phyloP scores from a whole-genome alignment of 1,140 invertebrate species.

The Thalassaphorura encarpata region DNA sequence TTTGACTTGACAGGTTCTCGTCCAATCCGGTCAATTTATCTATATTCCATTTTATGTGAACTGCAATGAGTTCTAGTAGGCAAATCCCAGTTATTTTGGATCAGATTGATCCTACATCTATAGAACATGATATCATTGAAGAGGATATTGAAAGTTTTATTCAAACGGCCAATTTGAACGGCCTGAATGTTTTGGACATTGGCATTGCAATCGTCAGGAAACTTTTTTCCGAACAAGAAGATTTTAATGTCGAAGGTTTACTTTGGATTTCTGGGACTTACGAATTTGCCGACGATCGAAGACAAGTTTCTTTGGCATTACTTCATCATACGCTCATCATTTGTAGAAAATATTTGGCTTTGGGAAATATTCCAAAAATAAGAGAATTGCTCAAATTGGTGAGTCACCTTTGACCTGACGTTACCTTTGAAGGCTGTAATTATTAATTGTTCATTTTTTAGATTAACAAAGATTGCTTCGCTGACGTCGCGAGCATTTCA shows the following conservation, averaged over 20 bases:
- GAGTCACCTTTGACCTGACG: not conserved
- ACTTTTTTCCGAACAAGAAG: constrained; percentile 9
- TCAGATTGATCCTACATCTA: constrained; percentile 7
- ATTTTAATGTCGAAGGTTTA: constrained; percentile 21
- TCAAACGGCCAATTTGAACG: constrained; percentile 11
- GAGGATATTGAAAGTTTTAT: constrained; percentile 18
- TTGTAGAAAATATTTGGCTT: constrained; percentile 19
- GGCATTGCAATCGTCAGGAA: constrained; percentile 19
- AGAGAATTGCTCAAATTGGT: constrained; percentile 8
- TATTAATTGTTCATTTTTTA: not conserved
- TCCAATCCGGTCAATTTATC: constrained; percentile 7
- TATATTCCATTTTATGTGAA: constrained; percentile 29
- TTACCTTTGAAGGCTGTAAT: not conserved
- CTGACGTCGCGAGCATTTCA: not conserved
- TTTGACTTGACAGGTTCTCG: constrained; percentile 16
- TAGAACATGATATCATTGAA: not conserved
- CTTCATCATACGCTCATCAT: constrained; percentile 12
- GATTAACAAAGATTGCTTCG: constrained; percentile 1
- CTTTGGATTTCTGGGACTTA: constrained; percentile 23
- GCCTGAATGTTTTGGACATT: constrained; percentile 18
- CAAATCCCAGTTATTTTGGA: constrained; percentile 19
- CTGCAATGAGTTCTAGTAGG: constrained; percentile 13
- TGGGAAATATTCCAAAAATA: constrained; percentile 15
- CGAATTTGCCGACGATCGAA: constrained; percentile 8
- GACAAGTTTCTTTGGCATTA: constrained; percentile 17